Evolutionary conservation across 64 coral and sea anemone species (phyloP), one percentile per base, ranked within the genome.

Genomic region (Acropora tenuis): DNA sequence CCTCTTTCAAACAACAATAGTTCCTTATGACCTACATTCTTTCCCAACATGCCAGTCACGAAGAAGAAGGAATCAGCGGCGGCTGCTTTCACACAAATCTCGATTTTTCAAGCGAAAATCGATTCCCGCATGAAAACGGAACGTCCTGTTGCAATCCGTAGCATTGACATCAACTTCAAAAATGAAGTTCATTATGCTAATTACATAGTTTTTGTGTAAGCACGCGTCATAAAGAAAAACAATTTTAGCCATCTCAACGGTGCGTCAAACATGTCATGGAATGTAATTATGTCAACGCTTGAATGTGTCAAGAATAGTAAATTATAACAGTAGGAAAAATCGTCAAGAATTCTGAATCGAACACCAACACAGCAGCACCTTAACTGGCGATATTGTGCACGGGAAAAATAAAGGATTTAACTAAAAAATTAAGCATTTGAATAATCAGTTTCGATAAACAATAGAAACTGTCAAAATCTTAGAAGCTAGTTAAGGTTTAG

Each of bases 181-280:
- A 73, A 18, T 71, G 65, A 0, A 85, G 16, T 85, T 69, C 47
- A 71, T 48, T 85, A 85, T 85, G 82, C 63, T 71, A 72, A 71
- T 85, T 85, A 71, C 63, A 72, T 69, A 48, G 57, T 6, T 85
- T 85, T 72, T 85, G 82, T 85, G 69, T 85, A 71, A 85, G 48
- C 82, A 85, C 44, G 82, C 80, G 69, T 72, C 65, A 71, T 5
- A 85, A 58, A 17, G 47, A 69, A 67, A 84, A 84, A 69, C 80
- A 84, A 66, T 67, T 84, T 69, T 19, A 17, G 18, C 13, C 40
- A 84, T 68, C 48, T 84, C 59, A 84, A 84, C 69, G 59, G 42
- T 43, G 43, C 10, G 12, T 60, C 43, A 42, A 15, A 58, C 80
- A 42, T 55, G 52, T 55, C 52, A 55, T 55, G 52, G 52, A 43